Evolutionary conservation across 1,140 invertebrate species (phyloP).

Genomic region (Batillaria attramentaria): DNA sequence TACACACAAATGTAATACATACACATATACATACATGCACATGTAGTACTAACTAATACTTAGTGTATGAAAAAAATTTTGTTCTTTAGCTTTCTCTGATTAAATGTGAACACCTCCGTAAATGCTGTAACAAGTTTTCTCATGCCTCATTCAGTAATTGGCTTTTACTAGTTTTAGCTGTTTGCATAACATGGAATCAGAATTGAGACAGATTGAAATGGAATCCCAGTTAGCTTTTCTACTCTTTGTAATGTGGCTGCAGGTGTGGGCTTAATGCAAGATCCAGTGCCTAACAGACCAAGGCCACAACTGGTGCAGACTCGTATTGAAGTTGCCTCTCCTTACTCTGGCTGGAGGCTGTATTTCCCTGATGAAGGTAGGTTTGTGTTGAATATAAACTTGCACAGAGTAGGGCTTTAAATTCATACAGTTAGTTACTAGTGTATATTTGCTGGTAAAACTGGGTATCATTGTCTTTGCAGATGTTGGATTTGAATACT

Average conservation of each 20-base stretch:
- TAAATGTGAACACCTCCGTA: neutral
- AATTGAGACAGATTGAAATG: constrained; percentile 4
- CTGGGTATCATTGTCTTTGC: too few species aligned
- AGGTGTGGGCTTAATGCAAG: constrained; percentile 46
- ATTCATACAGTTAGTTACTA: too few species aligned
- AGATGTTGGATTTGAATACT: too few species aligned
- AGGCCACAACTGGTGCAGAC: constrained; percentile 55
- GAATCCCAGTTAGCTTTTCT: neutral
- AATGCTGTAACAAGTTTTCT: neutral
- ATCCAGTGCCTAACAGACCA: constrained; percentile 41
- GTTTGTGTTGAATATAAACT: neutral
- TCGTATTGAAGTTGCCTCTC: constrained; percentile 59
- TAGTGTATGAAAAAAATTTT: too few species aligned
- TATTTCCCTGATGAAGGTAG: constrained; percentile 81
- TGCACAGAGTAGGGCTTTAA: too few species aligned
- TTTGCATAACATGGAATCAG: neutral
- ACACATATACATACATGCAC: too few species aligned
- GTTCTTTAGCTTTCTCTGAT: neutral
- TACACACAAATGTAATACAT: too few species aligned
- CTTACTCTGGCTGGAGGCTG: constrained; percentile 79
- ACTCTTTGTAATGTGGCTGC: too few species aligned
- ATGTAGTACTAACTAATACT: too few species aligned
- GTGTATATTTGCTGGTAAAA: too few species aligned
- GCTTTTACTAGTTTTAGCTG: neutral
- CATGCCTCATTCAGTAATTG: neutral